These are phyloP conservation scores for Squalus acanthias DNA, from an alignment of 2,797 vertebrate species.

Conservation along the genomic window DNA sequence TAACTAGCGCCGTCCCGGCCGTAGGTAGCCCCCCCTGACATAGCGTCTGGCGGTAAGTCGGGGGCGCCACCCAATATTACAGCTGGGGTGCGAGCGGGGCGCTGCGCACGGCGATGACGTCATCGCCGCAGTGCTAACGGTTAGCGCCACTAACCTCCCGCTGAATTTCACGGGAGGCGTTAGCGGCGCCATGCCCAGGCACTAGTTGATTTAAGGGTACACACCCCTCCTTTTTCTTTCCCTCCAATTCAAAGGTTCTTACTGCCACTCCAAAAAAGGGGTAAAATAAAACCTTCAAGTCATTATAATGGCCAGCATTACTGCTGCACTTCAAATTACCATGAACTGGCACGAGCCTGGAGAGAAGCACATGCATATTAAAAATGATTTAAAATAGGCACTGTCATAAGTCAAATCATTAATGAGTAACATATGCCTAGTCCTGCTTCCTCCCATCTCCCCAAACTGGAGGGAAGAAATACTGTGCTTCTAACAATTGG, in stretches of 20 bases:
- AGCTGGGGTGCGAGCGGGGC: no score
- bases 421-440: background rate
- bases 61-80: no score
- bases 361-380: background rate
- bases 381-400: background rate
- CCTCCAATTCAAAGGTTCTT: background rate
- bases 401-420: background rate
- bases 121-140: no score
- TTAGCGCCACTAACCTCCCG: no score
- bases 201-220: background rate
- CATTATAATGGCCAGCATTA: background rate
- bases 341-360: background rate
- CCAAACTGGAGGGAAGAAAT: background rate
- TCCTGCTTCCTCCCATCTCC: background rate
- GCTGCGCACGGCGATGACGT: no score
- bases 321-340: background rate
- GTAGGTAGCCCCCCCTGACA: no score
- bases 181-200: no score
- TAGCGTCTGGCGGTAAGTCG: no score
- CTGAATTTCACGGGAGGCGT: no score
- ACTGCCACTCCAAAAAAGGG: background rate
- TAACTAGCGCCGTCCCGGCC: no score
- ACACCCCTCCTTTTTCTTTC: background rate
- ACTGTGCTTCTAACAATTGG: background rate
- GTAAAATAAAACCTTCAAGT: background rate